Percentiles rank a stretch among this genome's conserved stretches.
phyloP scores from a whole-genome alignment of 2,113 vertebrate genomes.

The Nyctereutes procyonoides region DNA sequence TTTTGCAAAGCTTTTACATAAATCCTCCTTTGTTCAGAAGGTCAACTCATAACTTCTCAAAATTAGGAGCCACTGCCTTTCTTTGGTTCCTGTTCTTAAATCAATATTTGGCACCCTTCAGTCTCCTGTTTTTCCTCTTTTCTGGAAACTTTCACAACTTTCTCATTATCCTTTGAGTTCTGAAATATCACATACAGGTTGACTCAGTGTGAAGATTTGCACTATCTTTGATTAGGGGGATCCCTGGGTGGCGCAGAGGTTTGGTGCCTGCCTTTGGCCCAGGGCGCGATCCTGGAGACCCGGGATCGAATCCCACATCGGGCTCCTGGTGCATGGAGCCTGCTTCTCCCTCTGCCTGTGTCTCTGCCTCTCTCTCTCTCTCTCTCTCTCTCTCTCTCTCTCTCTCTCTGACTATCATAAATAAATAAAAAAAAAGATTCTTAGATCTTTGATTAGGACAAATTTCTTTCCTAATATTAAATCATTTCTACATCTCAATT shows the following conservation, averaged over 20 bases:
- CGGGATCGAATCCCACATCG: no score
- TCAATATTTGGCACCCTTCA: neutral
- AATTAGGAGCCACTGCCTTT: neutral
- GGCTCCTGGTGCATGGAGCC: no score
- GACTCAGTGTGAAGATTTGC: neutral
- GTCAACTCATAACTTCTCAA: neutral
- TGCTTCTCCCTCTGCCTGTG: no score
- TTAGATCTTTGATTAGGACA: neutral
- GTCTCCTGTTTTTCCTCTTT: neutral
- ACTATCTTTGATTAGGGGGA: neutral
- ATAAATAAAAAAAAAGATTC: no score
- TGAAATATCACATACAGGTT: neutral
- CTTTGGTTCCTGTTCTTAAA: neutral
- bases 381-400: no score
- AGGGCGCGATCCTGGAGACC: no score
- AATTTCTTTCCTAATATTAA: slow-evolving; percentile 12
- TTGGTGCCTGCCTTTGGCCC: no score
- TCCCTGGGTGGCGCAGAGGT: no score
- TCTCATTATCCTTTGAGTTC: neutral
- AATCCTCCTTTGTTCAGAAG: neutral
- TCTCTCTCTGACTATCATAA: no score
- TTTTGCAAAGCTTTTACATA: neutral
- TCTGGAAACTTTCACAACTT: neutral
- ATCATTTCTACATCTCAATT: neutral
- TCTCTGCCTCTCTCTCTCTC: no score